Conservation (phyloP, 2,113 vertebrate genomes). For the Xyrauchen texanus region DNA sequence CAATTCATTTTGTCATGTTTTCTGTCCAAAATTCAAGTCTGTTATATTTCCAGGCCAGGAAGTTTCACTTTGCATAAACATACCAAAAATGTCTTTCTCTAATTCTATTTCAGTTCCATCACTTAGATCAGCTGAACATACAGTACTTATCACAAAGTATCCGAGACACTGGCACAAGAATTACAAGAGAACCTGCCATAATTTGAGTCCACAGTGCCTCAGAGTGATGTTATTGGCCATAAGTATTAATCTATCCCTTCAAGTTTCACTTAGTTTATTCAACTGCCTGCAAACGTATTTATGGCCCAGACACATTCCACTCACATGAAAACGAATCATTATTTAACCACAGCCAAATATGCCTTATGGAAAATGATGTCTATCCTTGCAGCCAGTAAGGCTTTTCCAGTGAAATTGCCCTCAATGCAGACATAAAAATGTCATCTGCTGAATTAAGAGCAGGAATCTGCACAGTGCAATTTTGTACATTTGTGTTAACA, state of each 20-base stretch:
- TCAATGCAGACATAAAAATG: slow-evolving; percentile 7
- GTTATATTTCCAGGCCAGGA: too few species aligned
- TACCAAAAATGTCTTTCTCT: too few species aligned
- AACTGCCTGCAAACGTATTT: slow-evolving; percentile 27
- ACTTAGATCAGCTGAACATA: too few species aligned
- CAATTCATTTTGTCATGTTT: too few species aligned
- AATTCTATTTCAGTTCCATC: too few species aligned
- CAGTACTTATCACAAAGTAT: not conserved
- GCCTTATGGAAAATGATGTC: slow-evolving; percentile 14
- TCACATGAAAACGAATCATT: slow-evolving; percentile 32
- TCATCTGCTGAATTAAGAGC: not conserved
- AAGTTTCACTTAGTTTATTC: slow-evolving; percentile 27
- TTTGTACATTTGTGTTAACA: slow-evolving; percentile 35
- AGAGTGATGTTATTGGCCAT: not conserved
- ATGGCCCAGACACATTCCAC: slow-evolving; percentile 21
- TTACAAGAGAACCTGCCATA: not conserved
- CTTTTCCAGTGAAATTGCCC: slow-evolving; percentile 21
- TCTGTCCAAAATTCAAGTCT: too few species aligned
- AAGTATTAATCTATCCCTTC: slow-evolving; percentile 18
- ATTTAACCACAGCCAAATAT: slow-evolving; percentile 13
- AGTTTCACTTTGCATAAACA: too few species aligned
- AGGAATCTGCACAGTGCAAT: not conserved
- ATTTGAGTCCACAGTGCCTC: not conserved
- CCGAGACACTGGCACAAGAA: not conserved
- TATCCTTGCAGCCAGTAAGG: slow-evolving; percentile 25